Evolutionary conservation across 2,113 vertebrate species (phyloP), one percentile per base, ranked within the genome.

Genomic region (Peucedramus taeniatus): DNA sequence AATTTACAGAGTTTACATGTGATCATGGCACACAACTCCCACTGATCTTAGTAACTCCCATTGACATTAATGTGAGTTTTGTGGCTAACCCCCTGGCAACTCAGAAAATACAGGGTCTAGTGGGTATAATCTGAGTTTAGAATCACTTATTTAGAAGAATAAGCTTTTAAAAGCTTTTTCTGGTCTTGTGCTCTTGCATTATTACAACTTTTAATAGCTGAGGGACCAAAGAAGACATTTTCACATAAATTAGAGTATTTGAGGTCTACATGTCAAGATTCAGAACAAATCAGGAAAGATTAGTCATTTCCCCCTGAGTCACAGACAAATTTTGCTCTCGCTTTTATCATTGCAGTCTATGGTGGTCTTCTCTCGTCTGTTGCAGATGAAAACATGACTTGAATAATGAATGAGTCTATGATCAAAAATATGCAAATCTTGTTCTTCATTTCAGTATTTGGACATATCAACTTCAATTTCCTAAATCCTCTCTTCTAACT

Each of bases 401-500:
- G 93, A 96, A 93, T 85, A 96, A 93, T 80, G 66, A 91, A 95
- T 83, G 50, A 91, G 82, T 23, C 50, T 93, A 39, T 47, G 63
- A 93, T 77, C 70, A 96, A 88, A 94, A 94, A 93, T 74, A 96
- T 77, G 78, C 68, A 94, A 70, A 95, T 96, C 82, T 80, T 47
- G 21, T 61, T 96, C 78, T 93, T 90, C 54, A 85, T 95, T 96
- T 91, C 63, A 83, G 80, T 85, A 88, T 94, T 91, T 93, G 87
- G 75, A 88, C 63, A 86, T 86, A 95, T 69, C 75, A 65, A 54
- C 90, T 96, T 95, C 69, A 83, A 79, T 87, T 95, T 94, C 87
- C 89, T 76, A 96, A 97, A 93, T 93, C 75, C 56, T 89, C 39
- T 96, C 80, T 81, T 87, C 69, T 87, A 85, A 83, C 53, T 93